Evolutionary conservation across 92 coral and sea anemone genomes (phyloP).

Genomic region (Micromussa lordhowensis): DNA sequence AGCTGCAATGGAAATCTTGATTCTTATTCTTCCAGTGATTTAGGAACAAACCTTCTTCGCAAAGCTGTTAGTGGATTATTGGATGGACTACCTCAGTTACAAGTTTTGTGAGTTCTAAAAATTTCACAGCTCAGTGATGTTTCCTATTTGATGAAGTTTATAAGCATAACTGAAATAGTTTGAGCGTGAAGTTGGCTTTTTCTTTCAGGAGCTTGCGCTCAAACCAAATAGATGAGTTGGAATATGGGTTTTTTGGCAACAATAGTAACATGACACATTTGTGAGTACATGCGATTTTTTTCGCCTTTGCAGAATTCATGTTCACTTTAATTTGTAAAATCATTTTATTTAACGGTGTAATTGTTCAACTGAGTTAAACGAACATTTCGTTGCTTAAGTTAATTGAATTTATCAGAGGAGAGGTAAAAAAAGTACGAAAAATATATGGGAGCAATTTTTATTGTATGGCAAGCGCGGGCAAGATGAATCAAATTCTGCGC

Average conservation of each 20-base stretch:
- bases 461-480: background rate
- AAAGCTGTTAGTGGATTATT: background rate
- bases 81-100: background rate
- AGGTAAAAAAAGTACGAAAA: background rate
- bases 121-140: background rate
- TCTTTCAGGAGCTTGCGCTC: conserved; percentile 12
- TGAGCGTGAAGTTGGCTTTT: background rate
- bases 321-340: background rate
- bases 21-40: background rate
- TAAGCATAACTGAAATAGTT: background rate
- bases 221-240: conserved; percentile 14
- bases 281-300: conserved; percentile 7
- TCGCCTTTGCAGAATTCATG: background rate
- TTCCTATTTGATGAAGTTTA: background rate
- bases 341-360: too few relatives aligned
- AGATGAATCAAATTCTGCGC: background rate
- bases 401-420: background rate
- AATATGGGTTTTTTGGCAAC: conserved; percentile 11
- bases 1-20: background rate
- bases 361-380: background rate
- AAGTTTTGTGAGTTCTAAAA: background rate
- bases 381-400: background rate
- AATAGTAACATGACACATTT: conserved; percentile 25
- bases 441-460: background rate
- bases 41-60: conserved; percentile 7